Evolutionary conservation across 1,140 invertebrate genomes (phyloP), one percentile per base, ranked within the genome.

Genomic region (Hypsibius dujardini): DNA sequence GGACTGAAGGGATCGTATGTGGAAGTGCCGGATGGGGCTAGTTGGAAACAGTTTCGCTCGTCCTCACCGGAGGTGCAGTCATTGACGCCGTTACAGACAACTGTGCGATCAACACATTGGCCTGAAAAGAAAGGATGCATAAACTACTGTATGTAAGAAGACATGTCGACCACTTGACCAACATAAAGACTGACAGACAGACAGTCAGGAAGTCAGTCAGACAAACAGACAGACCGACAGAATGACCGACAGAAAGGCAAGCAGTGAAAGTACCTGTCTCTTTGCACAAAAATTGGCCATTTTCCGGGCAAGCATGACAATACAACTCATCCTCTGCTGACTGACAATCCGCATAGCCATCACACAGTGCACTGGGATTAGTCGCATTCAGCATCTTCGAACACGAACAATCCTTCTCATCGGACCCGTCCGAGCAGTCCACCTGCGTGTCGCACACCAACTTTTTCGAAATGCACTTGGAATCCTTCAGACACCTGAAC

Each of bases 61-160:
- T 93, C 90, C 76, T 90, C 89, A 1, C 86, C 87, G 70, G 85
- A 81, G 0, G 86, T 87, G 80, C 90, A 93, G 76, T 92, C 87
- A 42, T 83, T 81, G 3, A 80, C 79, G 1, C 87, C 87, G 40
- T 67, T 42, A 42, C 62, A 67, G 40, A 67, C 62, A 7, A 1
- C 12, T 3, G 40, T 15, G 3, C 40, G 12, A 56, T 67, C 62
- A 3, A 67, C 12, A 42, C 62, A 67, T 40, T 67, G 62, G 12
- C 40, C 3, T 12, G 62, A 67, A 28, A 28, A 28, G 28, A 28
- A 28, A 28, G 28, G 28, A 28, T 28, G 28, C 28, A 28, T 28
- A 28, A 28, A 28, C 28, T 28, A 28, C 28, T 28, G 28, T 28
- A 28, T 28, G 28, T 28, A 28, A 28, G 28, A 28, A 28, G 28